A percentile compares a stretch with the other conserved stretches of the same genome.
phyloP scores from a whole-genome alignment of 1,140 invertebrate species.

The Meteorus sp. region DNA sequence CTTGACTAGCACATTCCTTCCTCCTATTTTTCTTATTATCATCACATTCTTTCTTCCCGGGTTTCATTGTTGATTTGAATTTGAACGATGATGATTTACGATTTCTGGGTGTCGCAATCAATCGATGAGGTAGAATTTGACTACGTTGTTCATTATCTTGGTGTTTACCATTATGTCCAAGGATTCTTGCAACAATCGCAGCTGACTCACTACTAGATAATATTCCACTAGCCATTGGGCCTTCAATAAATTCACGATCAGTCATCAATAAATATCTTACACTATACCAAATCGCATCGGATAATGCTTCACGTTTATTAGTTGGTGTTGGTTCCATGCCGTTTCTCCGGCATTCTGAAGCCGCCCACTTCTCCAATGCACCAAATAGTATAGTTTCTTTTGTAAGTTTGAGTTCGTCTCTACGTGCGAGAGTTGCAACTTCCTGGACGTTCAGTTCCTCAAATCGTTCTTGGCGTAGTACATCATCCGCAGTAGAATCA shows the following conservation, averaged over 20 bases:
- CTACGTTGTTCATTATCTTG: slow-evolving; percentile 27
- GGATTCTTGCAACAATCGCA: slow-evolving; percentile 41
- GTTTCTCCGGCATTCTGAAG: slow-evolving; percentile 66
- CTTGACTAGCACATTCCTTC: slow-evolving; percentile 48
- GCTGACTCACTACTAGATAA: slow-evolving; percentile 45
- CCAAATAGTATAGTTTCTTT: slow-evolving; percentile 63
- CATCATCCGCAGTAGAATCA: slow-evolving; percentile 64
- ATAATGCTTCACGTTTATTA: slow-evolving; percentile 66
- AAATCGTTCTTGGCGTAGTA: slow-evolving; percentile 67
- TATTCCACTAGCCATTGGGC: slow-evolving; percentile 52
- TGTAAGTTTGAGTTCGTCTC: slow-evolving; percentile 63
- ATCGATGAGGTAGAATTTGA: slow-evolving; percentile 21
- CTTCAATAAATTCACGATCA: slow-evolving; percentile 63
- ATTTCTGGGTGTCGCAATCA: slow-evolving; percentile 37
- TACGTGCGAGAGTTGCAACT: slow-evolving; percentile 63
- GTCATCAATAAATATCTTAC: slow-evolving; percentile 69
- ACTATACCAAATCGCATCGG: slow-evolving; percentile 65
- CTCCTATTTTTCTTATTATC: slow-evolving; percentile 53
- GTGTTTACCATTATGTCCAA: slow-evolving; percentile 36
- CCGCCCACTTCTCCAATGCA: slow-evolving; percentile 69
- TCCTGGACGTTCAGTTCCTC: slow-evolving; percentile 67
- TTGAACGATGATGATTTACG: slow-evolving; percentile 12
- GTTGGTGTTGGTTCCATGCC: slow-evolving; percentile 64
- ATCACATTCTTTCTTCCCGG: slow-evolving; percentile 43
- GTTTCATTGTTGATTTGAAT: slow-evolving; percentile 26